These are phyloP conservation scores for Thermophis baileyi DNA, from an alignment of 2,113 vertebrate species.

Conservation along the genomic window DNA sequence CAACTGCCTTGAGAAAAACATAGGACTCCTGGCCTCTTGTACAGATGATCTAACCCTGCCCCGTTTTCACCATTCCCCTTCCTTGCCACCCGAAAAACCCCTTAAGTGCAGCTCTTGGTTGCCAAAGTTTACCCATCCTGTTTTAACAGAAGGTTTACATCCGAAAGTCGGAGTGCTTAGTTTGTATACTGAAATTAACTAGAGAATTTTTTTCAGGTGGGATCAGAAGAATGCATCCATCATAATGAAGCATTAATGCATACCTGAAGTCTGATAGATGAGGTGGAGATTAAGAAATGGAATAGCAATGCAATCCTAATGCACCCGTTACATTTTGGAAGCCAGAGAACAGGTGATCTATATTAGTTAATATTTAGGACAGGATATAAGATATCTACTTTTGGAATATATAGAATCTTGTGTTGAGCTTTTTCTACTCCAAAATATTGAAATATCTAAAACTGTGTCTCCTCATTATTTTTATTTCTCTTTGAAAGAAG, in stretches of 20 bases:
- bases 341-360: neutral
- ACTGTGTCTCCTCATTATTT: neutral
- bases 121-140: neutral
- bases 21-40: neutral
- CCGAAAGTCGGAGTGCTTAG: neutral
- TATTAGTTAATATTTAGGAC: neutral
- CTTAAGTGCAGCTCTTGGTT: neutral
- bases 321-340: neutral
- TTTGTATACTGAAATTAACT: neutral
- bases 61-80: neutral
- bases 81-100: neutral
- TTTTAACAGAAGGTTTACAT: neutral
- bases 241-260: neutral
- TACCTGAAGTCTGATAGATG: neutral
- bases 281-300: neutral
- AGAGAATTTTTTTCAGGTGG: neutral
- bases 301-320: neutral
- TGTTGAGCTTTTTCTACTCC: neutral
- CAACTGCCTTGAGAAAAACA: neutral
- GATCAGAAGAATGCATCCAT: neutral
- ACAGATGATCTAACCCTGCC: neutral
- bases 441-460: neutral
- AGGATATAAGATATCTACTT: neutral
- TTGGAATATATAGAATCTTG: neutral
- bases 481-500: neutral